Evolutionary conservation across 2,797 vertebrate genomes (phyloP), one percentile per base, ranked within the genome.

Genomic region (Acropternis orthonyx): DNA sequence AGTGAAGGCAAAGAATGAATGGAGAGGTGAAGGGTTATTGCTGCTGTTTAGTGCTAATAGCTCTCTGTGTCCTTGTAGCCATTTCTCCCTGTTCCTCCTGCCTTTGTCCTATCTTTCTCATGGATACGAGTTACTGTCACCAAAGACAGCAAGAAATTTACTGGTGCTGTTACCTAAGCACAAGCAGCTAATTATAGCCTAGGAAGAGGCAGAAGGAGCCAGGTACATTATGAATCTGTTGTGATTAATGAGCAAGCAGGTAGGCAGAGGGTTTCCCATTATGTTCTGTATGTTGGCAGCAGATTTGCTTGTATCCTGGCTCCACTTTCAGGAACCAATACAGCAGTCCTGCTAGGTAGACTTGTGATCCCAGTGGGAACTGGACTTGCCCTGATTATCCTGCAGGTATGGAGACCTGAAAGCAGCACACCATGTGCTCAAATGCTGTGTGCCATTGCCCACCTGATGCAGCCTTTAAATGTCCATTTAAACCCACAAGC

Each of bases 251-350:
- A 94, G 78, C 0, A 0, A 76, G 85, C 74, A 87, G 82, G 49
- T 23, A 46, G 74, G 73, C 84, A 72, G 58, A 80, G 71, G 49
- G 54, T 65, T 92, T 92, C 94, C 73, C 91, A 21, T 96, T 93
- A 77, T 37, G 52, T 48, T 61, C 68, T 49, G 9, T 30, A 1
- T 79, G 78, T 82, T 10, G 4, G 48, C 55, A 93, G 34, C 5
- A 5, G 49, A 44, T 72, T 81, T 55, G 54, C 62, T 67, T 69
- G 86, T 49, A 56, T n/a, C 24, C 65, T 74, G 75, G 55, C 58
- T 93, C 14, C 0, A 65, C 4, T 28, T 67, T 69, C 2, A 1
- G 83, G 51, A 71, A n/a, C 51, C 19, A 39, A n/a, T 59, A 43
- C 36, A 67, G 67, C 44, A 79, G 23, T 75, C 62, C 55, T 93